Evolutionary conservation across 2,888 invertebrate species (phyloP).

Genomic region (Dasypogon diadema): DNA sequence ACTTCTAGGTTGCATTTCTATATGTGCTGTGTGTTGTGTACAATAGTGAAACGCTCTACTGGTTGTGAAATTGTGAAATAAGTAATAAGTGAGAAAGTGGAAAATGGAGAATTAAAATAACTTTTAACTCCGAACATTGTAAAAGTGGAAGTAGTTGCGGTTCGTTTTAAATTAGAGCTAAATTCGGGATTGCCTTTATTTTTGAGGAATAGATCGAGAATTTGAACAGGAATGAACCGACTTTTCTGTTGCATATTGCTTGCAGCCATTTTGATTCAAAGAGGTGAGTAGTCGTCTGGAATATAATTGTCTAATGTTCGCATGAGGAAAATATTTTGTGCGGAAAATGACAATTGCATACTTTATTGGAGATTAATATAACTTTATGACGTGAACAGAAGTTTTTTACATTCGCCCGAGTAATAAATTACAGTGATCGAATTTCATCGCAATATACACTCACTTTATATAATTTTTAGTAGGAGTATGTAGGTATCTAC

Average conservation of each 20-base stretch:
- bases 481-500: no score
- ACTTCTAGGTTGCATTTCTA: neutral
- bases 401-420: no score
- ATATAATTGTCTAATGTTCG: no score
- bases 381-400: no score
- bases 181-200: neutral
- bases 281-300: constrained; percentile 62
- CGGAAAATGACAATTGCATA: no score
- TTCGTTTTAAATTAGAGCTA: neutral
- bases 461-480: no score
- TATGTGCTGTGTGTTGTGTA: no score
- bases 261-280: constrained; percentile 64
- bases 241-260: constrained; percentile 63
- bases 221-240: constrained; percentile 61
- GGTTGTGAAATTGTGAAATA: neutral
- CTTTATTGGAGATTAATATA: no score
- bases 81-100: neutral
- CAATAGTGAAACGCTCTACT: no score
- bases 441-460: no score
- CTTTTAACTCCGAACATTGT: neutral
- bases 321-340: no score
- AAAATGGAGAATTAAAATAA: neutral
- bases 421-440: no score
- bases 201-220: neutral
- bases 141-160: neutral